Evolutionary conservation across 2,888 invertebrate species (phyloP).

Genomic region (Anticlea derivata): DNA sequence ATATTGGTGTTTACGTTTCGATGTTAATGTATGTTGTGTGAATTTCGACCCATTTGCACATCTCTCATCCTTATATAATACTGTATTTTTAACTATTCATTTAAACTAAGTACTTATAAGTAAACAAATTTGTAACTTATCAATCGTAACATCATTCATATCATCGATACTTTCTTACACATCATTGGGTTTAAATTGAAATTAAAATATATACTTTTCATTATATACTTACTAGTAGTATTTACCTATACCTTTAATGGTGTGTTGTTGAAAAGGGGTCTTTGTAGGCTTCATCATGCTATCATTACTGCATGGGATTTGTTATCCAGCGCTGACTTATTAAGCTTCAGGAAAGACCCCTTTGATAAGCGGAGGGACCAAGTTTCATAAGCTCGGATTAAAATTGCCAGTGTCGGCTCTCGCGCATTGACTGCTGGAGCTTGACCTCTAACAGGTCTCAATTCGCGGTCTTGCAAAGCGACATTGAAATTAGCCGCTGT

Average conservation of each 20-base stretch:
- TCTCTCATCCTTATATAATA: background rate
- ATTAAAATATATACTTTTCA: conserved; percentile 14
- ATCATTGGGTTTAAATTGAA: conserved; percentile 26
- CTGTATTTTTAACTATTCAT: background rate
- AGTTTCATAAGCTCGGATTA: conserved; percentile 54
- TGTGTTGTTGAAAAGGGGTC: conserved; percentile 33
- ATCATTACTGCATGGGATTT: conserved; percentile 10
- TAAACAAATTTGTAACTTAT: conserved; percentile 16
- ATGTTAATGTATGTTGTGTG: conserved; percentile 20
- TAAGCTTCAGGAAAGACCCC: conserved; percentile 46
- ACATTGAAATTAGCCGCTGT: background rate
- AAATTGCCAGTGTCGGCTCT: conserved; percentile 41
- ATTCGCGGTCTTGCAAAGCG: conserved; percentile 3
- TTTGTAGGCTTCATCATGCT: conserved; percentile 18
- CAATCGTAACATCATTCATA: conserved; percentile 33
- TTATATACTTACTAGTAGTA: conserved; percentile 23
- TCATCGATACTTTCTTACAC: conserved; percentile 27
- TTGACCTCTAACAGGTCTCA: conserved; percentile 4
- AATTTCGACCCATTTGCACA: conserved; percentile 18
- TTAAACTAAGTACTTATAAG: background rate
- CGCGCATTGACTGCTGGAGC: conserved; percentile 39
- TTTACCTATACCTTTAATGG: conserved; percentile 31
- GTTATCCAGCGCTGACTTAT: conserved; percentile 16
- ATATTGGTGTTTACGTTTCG: conserved; percentile 12
- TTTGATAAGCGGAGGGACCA: conserved; percentile 75